Evolutionary conservation across 2,888 invertebrate genomes (phyloP).

Genomic region (Lypha dubia): DNA sequence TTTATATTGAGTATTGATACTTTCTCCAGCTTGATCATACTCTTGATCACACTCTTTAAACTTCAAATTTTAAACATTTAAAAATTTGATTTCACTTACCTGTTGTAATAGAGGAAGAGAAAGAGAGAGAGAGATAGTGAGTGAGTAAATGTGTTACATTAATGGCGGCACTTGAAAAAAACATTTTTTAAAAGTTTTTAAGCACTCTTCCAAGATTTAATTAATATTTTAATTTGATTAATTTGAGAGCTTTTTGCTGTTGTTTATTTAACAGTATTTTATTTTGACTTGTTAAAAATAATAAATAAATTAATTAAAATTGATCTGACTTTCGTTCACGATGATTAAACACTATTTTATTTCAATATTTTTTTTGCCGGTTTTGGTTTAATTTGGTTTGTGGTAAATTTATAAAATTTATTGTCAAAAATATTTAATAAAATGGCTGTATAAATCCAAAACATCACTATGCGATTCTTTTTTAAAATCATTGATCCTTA

Average conservation of each 20-base stretch:
- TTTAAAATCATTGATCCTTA: slow-evolving; percentile 50
- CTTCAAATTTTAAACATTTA: background rate
- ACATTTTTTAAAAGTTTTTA: slow-evolving; percentile 33
- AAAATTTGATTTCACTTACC: slow-evolving; percentile 49
- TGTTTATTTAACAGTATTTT: slow-evolving; percentile 21
- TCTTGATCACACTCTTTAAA: no score
- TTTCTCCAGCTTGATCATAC: no score
- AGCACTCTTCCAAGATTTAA: slow-evolving; percentile 53
- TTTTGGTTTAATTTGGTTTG: slow-evolving; percentile 47
- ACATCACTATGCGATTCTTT: slow-evolving; percentile 39
- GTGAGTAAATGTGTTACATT: no score
- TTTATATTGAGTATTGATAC: no score
- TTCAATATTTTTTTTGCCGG: slow-evolving; percentile 11
- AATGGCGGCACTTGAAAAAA: slow-evolving; percentile 35
- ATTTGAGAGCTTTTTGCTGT: slow-evolving; percentile 42
- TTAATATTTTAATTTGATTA: slow-evolving; percentile 3
- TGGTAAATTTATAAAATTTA: slow-evolving; percentile 38
- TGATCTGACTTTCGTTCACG: slow-evolving; percentile 79
- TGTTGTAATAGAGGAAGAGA: slow-evolving; percentile 54
- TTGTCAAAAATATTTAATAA: slow-evolving; percentile 8
- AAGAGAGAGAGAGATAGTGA: no score
- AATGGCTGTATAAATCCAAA: slow-evolving; percentile 53
- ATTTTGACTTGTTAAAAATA: slow-evolving; percentile 54
- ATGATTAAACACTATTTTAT: slow-evolving; percentile 62
- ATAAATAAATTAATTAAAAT: slow-evolving; percentile 73